Base-by-base conservation (phyloP, 2,888 invertebrate species). In the Danaus chrysippus region DNA sequence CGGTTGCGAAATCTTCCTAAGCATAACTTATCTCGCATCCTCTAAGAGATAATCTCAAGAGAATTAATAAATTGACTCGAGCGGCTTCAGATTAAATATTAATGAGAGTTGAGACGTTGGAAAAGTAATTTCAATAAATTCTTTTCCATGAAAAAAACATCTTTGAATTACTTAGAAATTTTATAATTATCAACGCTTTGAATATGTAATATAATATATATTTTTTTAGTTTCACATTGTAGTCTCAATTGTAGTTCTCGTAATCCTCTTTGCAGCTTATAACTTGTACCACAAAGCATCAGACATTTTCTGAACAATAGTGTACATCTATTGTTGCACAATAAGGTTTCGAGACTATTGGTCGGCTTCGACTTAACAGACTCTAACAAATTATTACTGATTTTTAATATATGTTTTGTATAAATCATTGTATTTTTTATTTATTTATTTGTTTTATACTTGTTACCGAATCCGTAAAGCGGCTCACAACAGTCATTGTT, bases 401-500 rank as follows among this genome's bases (percentile, higher is more conserved):
- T 6, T 15, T 46, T 13, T 46, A 46, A 13, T 9, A n/a, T 46
- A 9, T 46, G 15, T 13, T n/a, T 3, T 49, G 9, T 49, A 49
- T 49, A 17, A 17, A 17, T 49, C 9, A 1, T 3, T 17, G 1
- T 17, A 13, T 46, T 17, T 17, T 13, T 15, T 15, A 15, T 17
- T 17, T 17, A 17, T 17, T 17, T 49, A 10, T 17, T 17, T n/a
- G n/a, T 11, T 49, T 17, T 49, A 11, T 3, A 49, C 17, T 49
- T 49, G 17, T 17, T 53, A 43, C 63, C 43, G 59, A 63, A 43
- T 59, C 59, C 17, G 56, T 10, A 63, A 59, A 63, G 59, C 54
- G 42, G 63, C 53, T 49, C 56, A 42, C 56, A 59, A 54, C 63
- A 34, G 41, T 53, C n/a, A 63, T 63, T 63, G 63, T 63, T 59